Conservation (phyloP, 2,113 vertebrate species). For the Aegotheles bennettii region DNA sequence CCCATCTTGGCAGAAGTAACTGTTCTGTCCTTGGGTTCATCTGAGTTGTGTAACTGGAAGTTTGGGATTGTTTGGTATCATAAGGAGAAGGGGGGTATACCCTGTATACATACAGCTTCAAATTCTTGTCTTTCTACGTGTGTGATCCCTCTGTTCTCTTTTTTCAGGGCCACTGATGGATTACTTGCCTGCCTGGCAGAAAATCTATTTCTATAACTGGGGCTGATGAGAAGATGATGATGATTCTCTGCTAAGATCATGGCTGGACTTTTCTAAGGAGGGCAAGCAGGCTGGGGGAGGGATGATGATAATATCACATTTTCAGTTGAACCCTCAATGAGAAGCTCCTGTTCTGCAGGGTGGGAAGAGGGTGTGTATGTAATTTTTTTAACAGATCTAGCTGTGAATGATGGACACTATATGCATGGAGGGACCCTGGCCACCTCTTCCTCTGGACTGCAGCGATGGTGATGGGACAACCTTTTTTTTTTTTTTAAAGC, state of each 20-base stretch:
- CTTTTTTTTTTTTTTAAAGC: background rate
- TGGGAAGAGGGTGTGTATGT: background rate
- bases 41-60: background rate
- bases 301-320: background rate
- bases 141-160: background rate
- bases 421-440: background rate
- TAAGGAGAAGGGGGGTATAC: background rate
- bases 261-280: background rate
- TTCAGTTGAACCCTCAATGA: background rate
- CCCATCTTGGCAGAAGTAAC: background rate
- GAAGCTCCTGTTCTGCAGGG: background rate
- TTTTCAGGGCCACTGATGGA: conserved; percentile 92
- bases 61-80: background rate
- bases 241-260: background rate
- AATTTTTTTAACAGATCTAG: background rate
- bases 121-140: background rate
- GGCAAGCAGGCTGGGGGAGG: background rate
- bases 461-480: background rate
- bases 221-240: conserved; percentile 73
- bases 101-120: background rate
- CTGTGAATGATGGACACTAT: background rate
- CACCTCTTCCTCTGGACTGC: background rate
- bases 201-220: conserved; percentile 99
- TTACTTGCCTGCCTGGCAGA: conserved; percentile 96
- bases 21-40: background rate